Base-by-base conservation (phyloP, 2,113 vertebrate genomes). In the Protomyctophum bolini region DNA sequence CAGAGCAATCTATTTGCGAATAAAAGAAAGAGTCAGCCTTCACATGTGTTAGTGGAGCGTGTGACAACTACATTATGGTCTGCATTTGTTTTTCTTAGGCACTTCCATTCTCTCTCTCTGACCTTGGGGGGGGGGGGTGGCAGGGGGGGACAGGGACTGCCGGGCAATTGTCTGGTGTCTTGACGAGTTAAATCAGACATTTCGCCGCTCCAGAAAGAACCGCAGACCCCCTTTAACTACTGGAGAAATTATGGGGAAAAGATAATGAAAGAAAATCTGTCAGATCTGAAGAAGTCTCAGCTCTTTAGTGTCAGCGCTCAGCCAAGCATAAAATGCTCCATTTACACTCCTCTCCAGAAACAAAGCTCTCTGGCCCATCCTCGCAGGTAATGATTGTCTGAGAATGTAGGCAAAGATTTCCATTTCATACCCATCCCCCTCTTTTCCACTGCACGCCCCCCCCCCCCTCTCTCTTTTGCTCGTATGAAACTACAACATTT, bases 261-360 rank as follows among this genome's bases (percentile, higher is more conserved):
- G 68, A 87, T 86, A 87, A 90, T 89, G 75, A 90, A 89, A 84
- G 83, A 84, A 89, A 88, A 88, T 87, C 80, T 90, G 86, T 87
- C 79, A 85, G 78, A 85, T 91, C 82, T 88, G 83, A 85, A 81
- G 73, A 84, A 86, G 82, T 72, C 75, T 81, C 72, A 50, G 84
- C 82, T 80, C 84, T 88, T 85, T 81, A 87, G 84, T 88, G 84
- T 87, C 86, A 82, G 69, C 77, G 84, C 81, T 89, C 86, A 87
- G 84, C 86, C 79, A 71, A 80, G 85, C 87, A 83, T 84, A 82
- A 90, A 90, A 84, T 70, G 85, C 75, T 81, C 83, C 84, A 83
- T 84, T 86, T 85, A 87, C 75, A 80, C 75, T 79, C 48, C 56
- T 80, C 80, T 79, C 73, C 72, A 79, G 82, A 87, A 88, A 89